These are phyloP conservation scores for Iselma pallidipennis DNA, from an alignment of 2,888 invertebrate genomes.

Conservation along the genomic window DNA sequence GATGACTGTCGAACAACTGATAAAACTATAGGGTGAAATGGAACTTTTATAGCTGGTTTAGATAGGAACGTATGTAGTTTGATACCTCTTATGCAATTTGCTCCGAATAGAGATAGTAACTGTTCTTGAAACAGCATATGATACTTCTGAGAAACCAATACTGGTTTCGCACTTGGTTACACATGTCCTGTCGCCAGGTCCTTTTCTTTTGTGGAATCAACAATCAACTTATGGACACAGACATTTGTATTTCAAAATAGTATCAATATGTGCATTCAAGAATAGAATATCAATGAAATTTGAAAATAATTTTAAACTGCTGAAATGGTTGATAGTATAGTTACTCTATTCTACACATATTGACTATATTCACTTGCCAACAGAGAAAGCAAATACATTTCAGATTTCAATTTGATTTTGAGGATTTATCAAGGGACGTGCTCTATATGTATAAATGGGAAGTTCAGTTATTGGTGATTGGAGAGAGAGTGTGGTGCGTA, in stretches of 20 bases:
- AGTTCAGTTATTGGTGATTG: background rate
- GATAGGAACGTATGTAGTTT: slow-evolving; percentile 31
- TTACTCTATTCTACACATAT: background rate
- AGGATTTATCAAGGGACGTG: background rate
- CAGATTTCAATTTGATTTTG: background rate
- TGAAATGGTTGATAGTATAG: no score
- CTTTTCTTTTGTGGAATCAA: no score
- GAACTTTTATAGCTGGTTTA: slow-evolving; percentile 38
- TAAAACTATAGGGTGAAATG: slow-evolving; percentile 32
- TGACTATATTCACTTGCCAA: background rate
- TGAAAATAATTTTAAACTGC: background rate
- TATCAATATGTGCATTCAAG: no score
- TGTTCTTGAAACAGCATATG: slow-evolving; percentile 36
- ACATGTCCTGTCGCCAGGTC: background rate
- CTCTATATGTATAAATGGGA: background rate
- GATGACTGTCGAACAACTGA: slow-evolving; percentile 39
- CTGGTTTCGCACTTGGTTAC: slow-evolving; percentile 27
- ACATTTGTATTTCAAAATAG: no score
- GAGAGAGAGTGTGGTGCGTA: background rate
- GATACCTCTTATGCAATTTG: slow-evolving; percentile 40
- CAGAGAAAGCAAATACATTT: background rate
- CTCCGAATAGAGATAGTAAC: slow-evolving; percentile 32
- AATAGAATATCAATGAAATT: no score
- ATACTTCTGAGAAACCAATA: slow-evolving; percentile 40
- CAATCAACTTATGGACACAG: background rate